These are phyloP conservation scores for Drosophila neonasuta DNA, from an alignment of 2,888 invertebrate species.

Conservation along the genomic window DNA sequence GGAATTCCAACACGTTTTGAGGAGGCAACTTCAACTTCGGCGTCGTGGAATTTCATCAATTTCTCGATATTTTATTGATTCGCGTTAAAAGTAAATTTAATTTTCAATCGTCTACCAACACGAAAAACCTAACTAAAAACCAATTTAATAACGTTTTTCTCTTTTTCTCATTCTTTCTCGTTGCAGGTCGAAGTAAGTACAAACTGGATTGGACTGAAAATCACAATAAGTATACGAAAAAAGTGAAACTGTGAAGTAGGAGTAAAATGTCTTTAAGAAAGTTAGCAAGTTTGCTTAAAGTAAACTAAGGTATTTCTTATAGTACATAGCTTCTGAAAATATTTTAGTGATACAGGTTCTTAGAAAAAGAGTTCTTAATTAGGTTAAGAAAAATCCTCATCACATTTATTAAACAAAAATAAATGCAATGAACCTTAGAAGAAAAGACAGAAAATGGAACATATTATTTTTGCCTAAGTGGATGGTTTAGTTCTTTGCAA, in stretches of 20 bases:
- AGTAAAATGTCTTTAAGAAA: background rate
- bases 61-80: constrained; percentile 79
- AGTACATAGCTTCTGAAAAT: too few relatives aligned
- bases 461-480: too few relatives aligned
- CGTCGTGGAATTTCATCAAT: constrained; percentile 78
- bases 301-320: too few relatives aligned
- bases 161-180: constrained; percentile 53
- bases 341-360: too few relatives aligned
- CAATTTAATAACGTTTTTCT: constrained; percentile 25
- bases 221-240: background rate
- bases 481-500: too few relatives aligned
- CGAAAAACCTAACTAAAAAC: constrained; percentile 6
- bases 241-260: background rate
- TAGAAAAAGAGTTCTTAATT: too few relatives aligned
- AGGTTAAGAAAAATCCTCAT: too few relatives aligned
- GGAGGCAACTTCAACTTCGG: constrained; percentile 33
- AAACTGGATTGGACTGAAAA: background rate
- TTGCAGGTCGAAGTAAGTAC: constrained; percentile 83
- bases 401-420: too few relatives aligned
- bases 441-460: too few relatives aligned
- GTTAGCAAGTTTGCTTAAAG: too few relatives aligned
- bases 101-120: constrained; percentile 51
- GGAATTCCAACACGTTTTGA: constrained; percentile 67
- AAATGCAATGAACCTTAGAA: too few relatives aligned
- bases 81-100: constrained; percentile 74